phyloP scores from a whole-genome alignment of 2,113 vertebrate species.

The Phocoena phocoena region DNA sequence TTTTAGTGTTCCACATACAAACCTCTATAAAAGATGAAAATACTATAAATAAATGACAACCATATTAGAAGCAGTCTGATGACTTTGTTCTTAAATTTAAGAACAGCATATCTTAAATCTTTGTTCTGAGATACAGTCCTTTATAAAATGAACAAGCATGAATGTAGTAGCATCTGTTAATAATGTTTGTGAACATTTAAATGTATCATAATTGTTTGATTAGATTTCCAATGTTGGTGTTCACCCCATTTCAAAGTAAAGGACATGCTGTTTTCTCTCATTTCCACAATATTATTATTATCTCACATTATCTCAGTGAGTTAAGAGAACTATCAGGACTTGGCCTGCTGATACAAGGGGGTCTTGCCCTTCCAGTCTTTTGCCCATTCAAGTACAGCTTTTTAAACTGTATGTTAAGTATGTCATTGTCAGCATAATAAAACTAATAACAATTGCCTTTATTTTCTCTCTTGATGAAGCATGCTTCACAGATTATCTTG shows the following conservation, averaged over 20 bases:
- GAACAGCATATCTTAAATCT: neutral
- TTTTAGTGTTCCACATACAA: neutral
- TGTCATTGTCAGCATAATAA: conserved; percentile 33
- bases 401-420: conserved; percentile 18
- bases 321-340: neutral
- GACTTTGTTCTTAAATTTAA: conserved; percentile 45
- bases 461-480: conserved; percentile 62
- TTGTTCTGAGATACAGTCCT: conserved; percentile 20
- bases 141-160: neutral
- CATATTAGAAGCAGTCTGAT: neutral
- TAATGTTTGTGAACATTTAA: neutral
- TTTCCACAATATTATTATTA: neutral
- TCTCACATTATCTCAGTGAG: neutral
- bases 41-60: conserved; percentile 7
- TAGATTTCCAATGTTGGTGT: conserved; percentile 10
- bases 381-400: conserved; percentile 15
- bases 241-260: neutral
- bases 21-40: neutral
- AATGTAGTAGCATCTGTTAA: conserved; percentile 5
- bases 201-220: neutral
- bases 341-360: neutral
- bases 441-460: conserved; percentile 50
- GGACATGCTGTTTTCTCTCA: neutral
- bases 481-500: conserved; percentile 39
- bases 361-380: conserved; percentile 33